Evolutionary conservation across 2,888 invertebrate genomes (phyloP).

Genomic region (Gisinianus flammeolus): DNA sequence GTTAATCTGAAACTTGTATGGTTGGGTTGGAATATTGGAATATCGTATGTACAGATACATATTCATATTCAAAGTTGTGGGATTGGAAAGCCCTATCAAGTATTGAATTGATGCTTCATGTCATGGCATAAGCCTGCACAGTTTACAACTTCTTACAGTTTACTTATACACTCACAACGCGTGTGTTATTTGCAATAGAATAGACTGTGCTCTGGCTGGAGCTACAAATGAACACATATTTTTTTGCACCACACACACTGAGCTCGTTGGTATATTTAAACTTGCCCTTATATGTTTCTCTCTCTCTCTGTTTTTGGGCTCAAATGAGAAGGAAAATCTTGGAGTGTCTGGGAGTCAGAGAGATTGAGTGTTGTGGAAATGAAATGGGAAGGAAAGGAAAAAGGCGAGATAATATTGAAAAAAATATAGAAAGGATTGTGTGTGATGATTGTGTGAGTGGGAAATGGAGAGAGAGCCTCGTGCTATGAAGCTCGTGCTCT

Average conservation of each 20-base stretch:
- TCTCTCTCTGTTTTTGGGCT: neutral
- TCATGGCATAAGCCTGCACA: too few relatives aligned
- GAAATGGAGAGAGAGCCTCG: too few relatives aligned
- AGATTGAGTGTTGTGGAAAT: neutral
- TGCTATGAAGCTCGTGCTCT: neutral
- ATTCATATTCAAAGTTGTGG: too few relatives aligned
- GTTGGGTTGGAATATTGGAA: too few relatives aligned
- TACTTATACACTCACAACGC: too few relatives aligned
- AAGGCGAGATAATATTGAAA: neutral
- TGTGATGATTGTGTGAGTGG: neutral
- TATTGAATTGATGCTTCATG: too few relatives aligned
- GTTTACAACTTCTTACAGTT: too few relatives aligned
- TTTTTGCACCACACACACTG: neutral
- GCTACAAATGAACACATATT: too few relatives aligned
- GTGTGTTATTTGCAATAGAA: too few relatives aligned
- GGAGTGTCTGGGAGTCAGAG: neutral
- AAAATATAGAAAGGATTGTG: neutral
- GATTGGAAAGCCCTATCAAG: too few relatives aligned
- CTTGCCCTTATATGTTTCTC: neutral
- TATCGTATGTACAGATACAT: too few relatives aligned
- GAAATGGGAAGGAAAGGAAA: neutral
- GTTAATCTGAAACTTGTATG: too few relatives aligned
- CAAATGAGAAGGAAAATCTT: neutral
- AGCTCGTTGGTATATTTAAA: neutral
- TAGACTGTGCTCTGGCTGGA: neutral